Base-by-base conservation (phyloP, 2,888 invertebrate genomes). In the Caenorhabditis sp. region DNA sequence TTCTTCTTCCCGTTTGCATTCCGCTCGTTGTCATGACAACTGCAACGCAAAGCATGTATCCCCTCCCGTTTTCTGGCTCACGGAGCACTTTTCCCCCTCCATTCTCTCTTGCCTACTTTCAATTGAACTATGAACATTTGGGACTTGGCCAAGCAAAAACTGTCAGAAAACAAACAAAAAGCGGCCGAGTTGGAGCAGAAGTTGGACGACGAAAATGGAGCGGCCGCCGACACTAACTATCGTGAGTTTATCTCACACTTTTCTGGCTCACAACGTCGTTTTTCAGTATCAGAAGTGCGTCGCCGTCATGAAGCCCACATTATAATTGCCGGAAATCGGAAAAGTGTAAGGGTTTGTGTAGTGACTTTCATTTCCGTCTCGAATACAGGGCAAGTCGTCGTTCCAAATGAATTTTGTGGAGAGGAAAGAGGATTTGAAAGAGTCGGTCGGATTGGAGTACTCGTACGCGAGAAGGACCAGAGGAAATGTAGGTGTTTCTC, bases 401-500 rank as follows among this genome's bases (percentile, higher is more conserved):
- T 91, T 94, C 56, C 91, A 94, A n/a, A 91, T 93, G 87, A 91
- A 92, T 80, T 94, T 95, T 90, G 91, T 95, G 63, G 94, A 95
- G 17, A 46, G 90, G 88, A 93, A 92, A 65, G 94, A 95, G 83
- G 89, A 90, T 20, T 90, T 92, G 2, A 93, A 93, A 83, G 93
- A 94, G 53, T 95, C 95, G 0, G 91, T 95, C 58, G 94, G 94
- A 0, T 90, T 95, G 85, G 95, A 95, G 88, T 96, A 95, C 89
- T 93, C 93, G 9, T 95, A 93, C 90, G 95, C 93, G 0, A 92
- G 95, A 48, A 86, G 90, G 84, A 89, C 90, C 6, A 89, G 90
- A 48, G 90, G 89, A 52, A 90, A 90, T 83, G 90, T 80, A 65
- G 89, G 89, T 88, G 80, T 85, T 79, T 48, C n/a, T n/a, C n/a